Evolutionary conservation across 2,113 vertebrate species (phyloP).

Genomic region (Monopterus albus): DNA sequence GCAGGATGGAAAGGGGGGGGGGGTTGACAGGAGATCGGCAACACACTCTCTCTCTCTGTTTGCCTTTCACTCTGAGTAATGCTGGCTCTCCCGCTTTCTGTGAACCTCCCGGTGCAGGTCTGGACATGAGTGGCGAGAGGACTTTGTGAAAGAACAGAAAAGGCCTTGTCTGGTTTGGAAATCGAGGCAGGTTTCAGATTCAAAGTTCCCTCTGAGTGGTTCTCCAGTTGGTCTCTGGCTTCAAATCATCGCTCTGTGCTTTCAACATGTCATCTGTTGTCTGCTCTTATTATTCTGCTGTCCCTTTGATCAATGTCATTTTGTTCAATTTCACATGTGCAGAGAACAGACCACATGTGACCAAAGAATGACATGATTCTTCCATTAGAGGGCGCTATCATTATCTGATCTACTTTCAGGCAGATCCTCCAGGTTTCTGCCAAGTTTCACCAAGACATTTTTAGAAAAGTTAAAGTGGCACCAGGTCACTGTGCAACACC

Average conservation of each 20-base stretch:
- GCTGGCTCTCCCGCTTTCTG: slow-evolving; percentile 17
- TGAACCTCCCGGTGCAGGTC: slow-evolving; percentile 52
- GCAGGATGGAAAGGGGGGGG: slow-evolving; percentile 15
- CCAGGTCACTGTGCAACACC: too few relatives aligned
- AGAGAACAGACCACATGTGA: neutral
- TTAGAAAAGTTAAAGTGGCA: too few relatives aligned
- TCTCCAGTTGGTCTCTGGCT: slow-evolving; percentile 13
- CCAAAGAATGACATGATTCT: neutral
- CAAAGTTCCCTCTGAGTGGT: neutral
- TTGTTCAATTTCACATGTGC: neutral
- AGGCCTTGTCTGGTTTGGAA: slow-evolving; percentile 40
- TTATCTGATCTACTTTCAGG: too few relatives aligned
- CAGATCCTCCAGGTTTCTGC: too few relatives aligned
- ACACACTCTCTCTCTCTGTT: slow-evolving; percentile 28
- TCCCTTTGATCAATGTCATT: slow-evolving; percentile 31
- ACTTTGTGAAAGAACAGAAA: slow-evolving; percentile 11
- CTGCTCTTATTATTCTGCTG: slow-evolving; percentile 27
- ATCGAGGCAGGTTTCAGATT: slow-evolving; percentile 2
- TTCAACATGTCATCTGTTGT: slow-evolving; percentile 27
- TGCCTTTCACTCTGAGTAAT: slow-evolving; percentile 6
- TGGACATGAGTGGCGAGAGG: slow-evolving; percentile 30
- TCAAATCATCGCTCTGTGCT: slow-evolving; percentile 8
- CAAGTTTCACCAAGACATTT: neutral
- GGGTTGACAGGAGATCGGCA: slow-evolving; percentile 45
- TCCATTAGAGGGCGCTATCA: neutral